Base-by-base conservation (phyloP, 1,140 invertebrate species). In the Drosophila kikkawai region DNA sequence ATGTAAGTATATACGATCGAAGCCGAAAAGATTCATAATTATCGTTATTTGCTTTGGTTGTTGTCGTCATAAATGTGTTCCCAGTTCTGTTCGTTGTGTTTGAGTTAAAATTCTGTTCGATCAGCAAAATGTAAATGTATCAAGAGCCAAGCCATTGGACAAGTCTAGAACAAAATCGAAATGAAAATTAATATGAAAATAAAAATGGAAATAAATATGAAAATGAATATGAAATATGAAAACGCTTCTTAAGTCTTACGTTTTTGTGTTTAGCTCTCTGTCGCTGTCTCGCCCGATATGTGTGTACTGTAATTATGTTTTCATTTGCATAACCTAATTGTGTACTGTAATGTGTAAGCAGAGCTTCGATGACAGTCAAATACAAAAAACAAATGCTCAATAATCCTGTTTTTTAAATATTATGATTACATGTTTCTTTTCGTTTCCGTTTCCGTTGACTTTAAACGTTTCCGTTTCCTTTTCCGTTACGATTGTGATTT, bases 311-410 rank as follows among this genome's bases (percentile, higher is more conserved):
- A 71, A 64, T 81, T 85, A 64, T 68, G 70, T 81, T 71, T 60
- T 79, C 34, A 44, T 47, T 79, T 86, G 58, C 85, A 79, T 86
- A 66, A 82, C 47, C 82, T 82, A 64, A 81, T 79, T 81, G 79
- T 91, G 79, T 85, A 82, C 85, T 90, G 85, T 90, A 90, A 90
- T 90, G 85, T 90, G 83, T 91, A 90, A 82, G 85, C 85, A 85
- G 85, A 90, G 85, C 85, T 90, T 90, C 85, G 85, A 90, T 90
- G 77, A 90, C 85, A 90, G 80, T 88, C 84, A 87, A 80, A 88
- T 85, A 83, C 80, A 82, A 67, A 70, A 61, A 79, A 87, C 80
- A 83, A 80, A 74, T 61, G 41, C 75, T 75, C 66, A 75, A 88
- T 66, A 88, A 68, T 64, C 29, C 63, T 56, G 22, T 39, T 75